A percentile compares a stretch with the other conserved stretches of the same genome.
Conservation (phyloP, 2,113 vertebrate species). For the Felis chaus region DNA sequence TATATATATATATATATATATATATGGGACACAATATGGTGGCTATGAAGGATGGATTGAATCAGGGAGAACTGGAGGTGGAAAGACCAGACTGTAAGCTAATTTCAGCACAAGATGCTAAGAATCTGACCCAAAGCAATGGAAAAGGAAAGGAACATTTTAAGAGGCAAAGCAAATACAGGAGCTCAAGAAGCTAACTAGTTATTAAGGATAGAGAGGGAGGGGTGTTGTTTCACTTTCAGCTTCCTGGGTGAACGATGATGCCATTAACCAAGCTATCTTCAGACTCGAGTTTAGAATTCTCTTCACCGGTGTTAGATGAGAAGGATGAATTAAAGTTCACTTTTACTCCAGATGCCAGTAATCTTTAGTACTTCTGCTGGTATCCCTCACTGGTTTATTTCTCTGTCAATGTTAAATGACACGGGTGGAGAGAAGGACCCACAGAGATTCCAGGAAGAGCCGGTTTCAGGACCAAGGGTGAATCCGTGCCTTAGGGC, state of each 20-base stretch:
- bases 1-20: not conserved
- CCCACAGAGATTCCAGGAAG: not conserved
- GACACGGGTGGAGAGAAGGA: not conserved
- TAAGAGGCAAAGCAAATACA: not conserved
- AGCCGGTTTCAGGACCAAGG: not conserved
- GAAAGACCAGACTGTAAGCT: not conserved
- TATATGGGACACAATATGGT: not conserved
- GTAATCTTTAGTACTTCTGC: not conserved
- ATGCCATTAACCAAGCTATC: not conserved
- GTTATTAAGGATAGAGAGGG: not conserved
- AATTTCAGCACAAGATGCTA: not conserved
- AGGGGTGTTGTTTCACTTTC: not conserved
- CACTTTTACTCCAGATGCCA: accelerated
- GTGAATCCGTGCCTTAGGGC: accelerated
- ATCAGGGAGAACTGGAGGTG: not conserved
- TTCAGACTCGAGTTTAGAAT: not conserved
- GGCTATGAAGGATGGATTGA: not conserved
- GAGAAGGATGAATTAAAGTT: not conserved
- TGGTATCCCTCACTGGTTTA: not conserved
- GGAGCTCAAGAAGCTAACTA: not conserved
- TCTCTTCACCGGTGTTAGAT: not conserved
- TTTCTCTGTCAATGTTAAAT: not conserved
- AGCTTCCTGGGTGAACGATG: not conserved
- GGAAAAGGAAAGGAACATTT: not conserved
- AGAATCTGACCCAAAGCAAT: not conserved